Evolutionary conservation across 2,113 vertebrate genomes (phyloP).

Genomic region (Cephalopterus ornatus): DNA sequence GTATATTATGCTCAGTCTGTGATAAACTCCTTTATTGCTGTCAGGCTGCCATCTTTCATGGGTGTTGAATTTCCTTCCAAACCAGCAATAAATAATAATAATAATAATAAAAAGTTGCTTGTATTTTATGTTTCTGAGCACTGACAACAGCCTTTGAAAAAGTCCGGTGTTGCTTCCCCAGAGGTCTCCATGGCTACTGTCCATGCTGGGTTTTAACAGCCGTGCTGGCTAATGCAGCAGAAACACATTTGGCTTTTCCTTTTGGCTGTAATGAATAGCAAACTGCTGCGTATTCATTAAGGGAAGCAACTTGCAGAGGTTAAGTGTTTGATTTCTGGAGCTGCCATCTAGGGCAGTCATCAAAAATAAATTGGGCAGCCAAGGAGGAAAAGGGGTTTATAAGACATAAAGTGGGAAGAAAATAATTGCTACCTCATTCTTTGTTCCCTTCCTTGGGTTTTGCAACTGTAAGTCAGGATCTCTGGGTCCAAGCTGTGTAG

Average conservation of each 20-base stretch:
- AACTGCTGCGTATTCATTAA: slow-evolving; percentile 21
- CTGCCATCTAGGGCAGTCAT: neutral
- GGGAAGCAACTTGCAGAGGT: slow-evolving; percentile 43
- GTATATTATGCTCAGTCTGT: neutral
- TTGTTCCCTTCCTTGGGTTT: neutral
- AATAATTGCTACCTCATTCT: neutral
- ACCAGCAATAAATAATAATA: neutral
- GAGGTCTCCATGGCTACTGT: neutral
- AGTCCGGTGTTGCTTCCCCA: neutral
- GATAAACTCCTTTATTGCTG: neutral
- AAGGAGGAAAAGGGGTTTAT: neutral
- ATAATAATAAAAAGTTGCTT: neutral
- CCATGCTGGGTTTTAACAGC: neutral
- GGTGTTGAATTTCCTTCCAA: neutral
- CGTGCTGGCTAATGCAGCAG: slow-evolving; percentile 21
- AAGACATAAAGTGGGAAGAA: neutral
- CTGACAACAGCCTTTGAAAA: slow-evolving; percentile 16
- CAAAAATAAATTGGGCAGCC: slow-evolving; percentile 35
- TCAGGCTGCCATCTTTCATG: neutral
- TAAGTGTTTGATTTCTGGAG: slow-evolving; percentile 56
- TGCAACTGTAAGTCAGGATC: neutral
- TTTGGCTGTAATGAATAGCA: slow-evolving; percentile 4
- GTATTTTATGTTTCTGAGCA: neutral
- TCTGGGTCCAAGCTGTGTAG: neutral
- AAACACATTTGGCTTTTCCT: slow-evolving; percentile 40